Evolutionary conservation across 2,797 vertebrate species (phyloP), one percentile per base, ranked within the genome.

Genomic region (Anas bernieri): DNA sequence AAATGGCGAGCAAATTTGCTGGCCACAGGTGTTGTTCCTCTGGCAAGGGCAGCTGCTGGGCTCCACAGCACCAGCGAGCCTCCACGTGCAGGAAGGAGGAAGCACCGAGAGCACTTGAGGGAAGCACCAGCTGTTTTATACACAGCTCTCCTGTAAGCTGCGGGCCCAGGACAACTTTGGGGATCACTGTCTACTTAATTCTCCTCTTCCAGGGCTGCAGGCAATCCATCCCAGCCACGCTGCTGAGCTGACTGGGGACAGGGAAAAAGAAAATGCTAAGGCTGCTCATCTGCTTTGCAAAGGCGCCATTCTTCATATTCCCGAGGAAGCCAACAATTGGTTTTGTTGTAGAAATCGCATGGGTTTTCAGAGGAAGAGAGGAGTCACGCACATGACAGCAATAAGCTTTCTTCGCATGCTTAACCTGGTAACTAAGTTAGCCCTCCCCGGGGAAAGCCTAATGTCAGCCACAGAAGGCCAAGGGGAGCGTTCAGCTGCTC

Each of bases 401-500:
- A 62, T 88, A 95, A 93, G 91, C 96, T 96, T 86, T 97, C 94
- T 83, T 91, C 69, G 96, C 93, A 93, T 97, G 96, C 95, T 92
- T 97, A 97, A 92, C 95, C 76, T 83, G 30, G 91, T 97, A 97
- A 95, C 95, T 88, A 96, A 96, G 96, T 97, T 93, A 96, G 83
- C 91, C 70, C 54, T 98, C 97, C 97, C 90, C 18, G 91, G 96
- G 97, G 97, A 96, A 95, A 96, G 58, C 74, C 95, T 97, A 96
- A 98, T 96, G 78, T 83, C 77, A 69, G 93, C 97, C 96, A 97
- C 95, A 88, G 93, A 97, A 96, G 97, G 95, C 85, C 74, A 96
- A 95, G 93, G 94, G 94, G 94, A 96, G 97, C 97, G 96, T 97
- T 97, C 94, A 96, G 94, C 94, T 92, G 90, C 90, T 96, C 95